Conservation (phyloP, 2,113 vertebrate genomes). For the Psettodes erumei region DNA sequence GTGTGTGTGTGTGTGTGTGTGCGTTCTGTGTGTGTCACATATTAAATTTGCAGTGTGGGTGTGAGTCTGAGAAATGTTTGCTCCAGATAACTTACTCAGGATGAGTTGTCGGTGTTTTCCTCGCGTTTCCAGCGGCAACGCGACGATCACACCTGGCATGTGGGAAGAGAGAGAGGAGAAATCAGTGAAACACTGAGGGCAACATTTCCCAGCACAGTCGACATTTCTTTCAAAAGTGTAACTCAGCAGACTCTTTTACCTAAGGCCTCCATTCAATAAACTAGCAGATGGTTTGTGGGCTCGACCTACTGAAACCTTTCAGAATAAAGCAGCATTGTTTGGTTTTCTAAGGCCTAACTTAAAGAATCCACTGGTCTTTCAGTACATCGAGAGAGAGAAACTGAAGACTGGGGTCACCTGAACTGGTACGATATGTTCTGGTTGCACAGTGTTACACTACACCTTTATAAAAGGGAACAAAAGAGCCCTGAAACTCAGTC, state of each 20-base stretch:
- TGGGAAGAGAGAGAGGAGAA: conserved; percentile 17
- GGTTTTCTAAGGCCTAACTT: background rate
- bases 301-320: background rate
- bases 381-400: background rate
- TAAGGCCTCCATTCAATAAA: background rate
- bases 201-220: background rate
- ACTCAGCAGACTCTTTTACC: background rate
- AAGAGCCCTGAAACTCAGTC: background rate
- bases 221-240: background rate
- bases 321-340: too few species aligned
- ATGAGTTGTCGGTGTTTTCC: background rate
- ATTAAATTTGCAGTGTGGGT: background rate
- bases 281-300: background rate
- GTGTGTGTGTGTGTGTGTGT: background rate
- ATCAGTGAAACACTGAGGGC: background rate
- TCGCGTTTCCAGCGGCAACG: background rate
- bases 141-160: conserved; percentile 24
- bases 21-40: background rate
- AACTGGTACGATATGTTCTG: background rate
- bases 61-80: background rate
- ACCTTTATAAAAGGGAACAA: background rate
- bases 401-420: too few species aligned
- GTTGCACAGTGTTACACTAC: background rate
- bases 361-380: background rate
- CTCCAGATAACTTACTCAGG: conserved; percentile 37